Percentiles rank a stretch among this genome's conserved stretches.
Evolutionary conservation across 2,888 invertebrate species (phyloP).

Genomic region (Eupithecia dodoneata): DNA sequence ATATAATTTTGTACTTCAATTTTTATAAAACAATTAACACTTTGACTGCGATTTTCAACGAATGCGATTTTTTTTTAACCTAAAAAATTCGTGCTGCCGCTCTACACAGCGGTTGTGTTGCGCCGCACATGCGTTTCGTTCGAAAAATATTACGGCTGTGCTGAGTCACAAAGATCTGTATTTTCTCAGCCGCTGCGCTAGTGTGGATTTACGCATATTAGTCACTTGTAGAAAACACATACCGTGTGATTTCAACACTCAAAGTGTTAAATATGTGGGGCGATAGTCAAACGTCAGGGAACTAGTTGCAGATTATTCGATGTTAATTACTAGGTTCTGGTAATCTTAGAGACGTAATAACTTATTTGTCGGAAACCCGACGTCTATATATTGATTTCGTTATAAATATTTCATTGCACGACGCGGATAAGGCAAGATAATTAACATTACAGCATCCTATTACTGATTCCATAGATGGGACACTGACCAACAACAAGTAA

Average conservation of each 20-base stretch:
- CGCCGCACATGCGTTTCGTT: too few relatives aligned
- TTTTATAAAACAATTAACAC: too few relatives aligned
- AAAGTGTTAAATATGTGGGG: background rate
- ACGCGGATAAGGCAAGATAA: constrained; percentile 23
- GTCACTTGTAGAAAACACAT: too few relatives aligned
- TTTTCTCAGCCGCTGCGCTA: too few relatives aligned
- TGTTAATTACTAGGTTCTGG: constrained; percentile 11
- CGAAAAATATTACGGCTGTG: too few relatives aligned
- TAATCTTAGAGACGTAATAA: constrained; percentile 32
- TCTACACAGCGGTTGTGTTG: too few relatives aligned
- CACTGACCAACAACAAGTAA: background rate
- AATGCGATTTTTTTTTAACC: too few relatives aligned
- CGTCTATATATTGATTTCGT: constrained; percentile 16
- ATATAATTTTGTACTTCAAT: background rate
- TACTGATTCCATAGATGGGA: constrained; percentile 11
- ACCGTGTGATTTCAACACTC: too few relatives aligned
- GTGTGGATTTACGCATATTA: too few relatives aligned
- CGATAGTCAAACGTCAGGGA: background rate
- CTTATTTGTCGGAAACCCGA: constrained; percentile 24
- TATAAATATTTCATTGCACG: constrained; percentile 35
- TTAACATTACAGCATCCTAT: constrained; percentile 19
- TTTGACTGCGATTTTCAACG: too few relatives aligned
- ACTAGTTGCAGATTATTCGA: constrained; percentile 1
- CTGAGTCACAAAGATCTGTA: too few relatives aligned
- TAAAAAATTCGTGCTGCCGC: too few relatives aligned